Evolutionary conservation across 2,888 invertebrate species (phyloP), one percentile per base, ranked within the genome.

Genomic region (Tanypteryx hageni): DNA sequence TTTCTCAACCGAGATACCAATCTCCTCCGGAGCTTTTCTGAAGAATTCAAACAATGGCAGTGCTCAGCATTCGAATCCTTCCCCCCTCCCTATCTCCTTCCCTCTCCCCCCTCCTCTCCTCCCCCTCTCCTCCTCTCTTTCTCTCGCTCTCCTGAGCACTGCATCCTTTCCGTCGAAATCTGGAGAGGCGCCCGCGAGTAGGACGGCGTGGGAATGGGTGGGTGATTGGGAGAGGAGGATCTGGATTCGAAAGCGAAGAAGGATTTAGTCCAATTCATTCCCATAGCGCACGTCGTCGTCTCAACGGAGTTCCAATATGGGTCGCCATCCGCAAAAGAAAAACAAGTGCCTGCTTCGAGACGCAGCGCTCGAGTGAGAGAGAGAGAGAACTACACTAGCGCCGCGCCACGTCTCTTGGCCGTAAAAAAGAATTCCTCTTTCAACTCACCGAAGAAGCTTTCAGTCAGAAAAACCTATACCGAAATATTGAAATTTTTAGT

Each of bases 221-320:
- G 58, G 64, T n/a, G 89, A 44, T 86, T 86, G 22, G 61, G 57
- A 61, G 18, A 61, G 22, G n/a, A n/a, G 86, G 61, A 27, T 89
- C 89, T 89, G 89, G 61, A 89, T 64, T 44, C 89, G 89, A 89
- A 89, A 64, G 89, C 68, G 89, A 44, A 89, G 89, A 89, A 64
- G 89, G 89, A 89, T 89, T 89, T 89, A 89, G 89, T 64, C 89
- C 89, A 89, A 89, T 89, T 89, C 89, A 89, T 89, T 89, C 61
- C 64, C 89, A 44, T 56, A 64, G 64, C 89, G 89, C 89, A 13
- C 86, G 22, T 85, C 31, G 31, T 82, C 82, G 83, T 56, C 86
- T 86, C 86, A n/a, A 61, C 89, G 89, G 64, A 89, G 64, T 89
- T 89, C 89, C 89, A 89, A 89, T 89, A 89, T 64, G 89, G 89